Conservation (phyloP, 2,113 vertebrate species). For the Piprites chloris region DNA sequence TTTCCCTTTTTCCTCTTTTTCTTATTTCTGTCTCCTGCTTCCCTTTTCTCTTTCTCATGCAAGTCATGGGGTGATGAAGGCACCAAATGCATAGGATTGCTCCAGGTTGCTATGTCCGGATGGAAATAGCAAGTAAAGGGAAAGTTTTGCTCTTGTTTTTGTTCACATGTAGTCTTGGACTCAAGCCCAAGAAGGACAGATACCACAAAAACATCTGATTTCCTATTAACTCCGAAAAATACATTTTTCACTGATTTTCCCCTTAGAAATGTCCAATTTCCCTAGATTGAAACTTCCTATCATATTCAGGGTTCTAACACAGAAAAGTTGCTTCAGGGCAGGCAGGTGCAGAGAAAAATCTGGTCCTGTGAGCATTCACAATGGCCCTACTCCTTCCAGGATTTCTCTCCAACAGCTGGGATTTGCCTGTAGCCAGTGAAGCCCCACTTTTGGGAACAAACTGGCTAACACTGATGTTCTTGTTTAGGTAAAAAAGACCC, state of each 20-base stretch:
- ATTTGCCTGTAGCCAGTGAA: background rate
- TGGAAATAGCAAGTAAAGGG: background rate
- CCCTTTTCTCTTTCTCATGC: background rate
- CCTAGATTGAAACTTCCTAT: background rate
- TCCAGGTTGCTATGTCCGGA: background rate
- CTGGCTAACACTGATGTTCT: background rate
- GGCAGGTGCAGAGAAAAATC: background rate
- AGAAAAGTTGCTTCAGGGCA: background rate
- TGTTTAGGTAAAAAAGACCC: background rate
- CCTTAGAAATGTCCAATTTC: background rate
- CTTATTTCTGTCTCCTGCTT: background rate
- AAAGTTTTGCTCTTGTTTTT: background rate
- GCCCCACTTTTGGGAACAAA: background rate
- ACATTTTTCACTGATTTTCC: background rate
- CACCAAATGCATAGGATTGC: background rate
- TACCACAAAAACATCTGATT: background rate
- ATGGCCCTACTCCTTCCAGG: background rate
- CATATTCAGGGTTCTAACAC: background rate
- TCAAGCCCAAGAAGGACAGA: background rate
- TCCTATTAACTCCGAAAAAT: background rate
- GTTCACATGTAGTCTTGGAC: background rate
- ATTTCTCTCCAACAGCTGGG: background rate
- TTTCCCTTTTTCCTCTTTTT: background rate
- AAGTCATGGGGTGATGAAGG: background rate
- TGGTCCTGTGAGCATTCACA: background rate